phyloP scores from a whole-genome alignment of 2,888 invertebrate genomes.

The Sesamia inferens region DNA sequence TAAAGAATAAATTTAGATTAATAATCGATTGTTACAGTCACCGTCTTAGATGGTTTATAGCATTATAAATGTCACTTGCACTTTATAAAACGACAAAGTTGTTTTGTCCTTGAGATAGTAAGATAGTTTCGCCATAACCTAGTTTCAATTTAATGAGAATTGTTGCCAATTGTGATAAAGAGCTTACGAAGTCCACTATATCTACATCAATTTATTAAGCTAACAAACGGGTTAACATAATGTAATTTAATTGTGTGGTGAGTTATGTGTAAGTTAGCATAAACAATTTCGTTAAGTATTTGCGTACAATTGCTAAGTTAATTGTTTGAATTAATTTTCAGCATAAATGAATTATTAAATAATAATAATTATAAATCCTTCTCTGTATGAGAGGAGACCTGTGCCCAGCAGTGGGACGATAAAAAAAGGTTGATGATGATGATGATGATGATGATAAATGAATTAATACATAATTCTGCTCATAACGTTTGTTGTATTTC shows the following conservation, averaged over 20 bases:
- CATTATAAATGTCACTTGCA: not conserved
- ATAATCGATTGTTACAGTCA: too few species aligned
- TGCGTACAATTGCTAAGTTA: not conserved
- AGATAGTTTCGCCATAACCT: not conserved
- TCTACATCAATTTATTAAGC: slow-evolving; percentile 18
- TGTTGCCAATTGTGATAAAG: not conserved
- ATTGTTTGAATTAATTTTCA: not conserved
- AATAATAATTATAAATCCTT: too few species aligned
- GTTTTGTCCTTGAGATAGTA: not conserved
- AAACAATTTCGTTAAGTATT: not conserved
- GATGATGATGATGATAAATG: too few species aligned
- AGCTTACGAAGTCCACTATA: not conserved
- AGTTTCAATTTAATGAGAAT: not conserved
- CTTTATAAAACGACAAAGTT: not conserved
- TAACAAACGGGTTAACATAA: slow-evolving; percentile 4
- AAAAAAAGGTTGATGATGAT: too few species aligned
- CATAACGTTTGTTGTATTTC: not conserved
- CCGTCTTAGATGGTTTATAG: too few species aligned
- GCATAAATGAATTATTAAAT: not conserved
- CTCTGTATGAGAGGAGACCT: too few species aligned
- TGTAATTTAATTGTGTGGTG: slow-evolving; percentile 5
- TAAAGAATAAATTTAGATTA: too few species aligned
- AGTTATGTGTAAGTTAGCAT: not conserved
- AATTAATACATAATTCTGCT: not conserved
- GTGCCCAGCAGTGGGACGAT: too few species aligned